These are phyloP conservation scores for Cottus gobio DNA, from an alignment of 2,113 vertebrate genomes.

Conservation along the genomic window DNA sequence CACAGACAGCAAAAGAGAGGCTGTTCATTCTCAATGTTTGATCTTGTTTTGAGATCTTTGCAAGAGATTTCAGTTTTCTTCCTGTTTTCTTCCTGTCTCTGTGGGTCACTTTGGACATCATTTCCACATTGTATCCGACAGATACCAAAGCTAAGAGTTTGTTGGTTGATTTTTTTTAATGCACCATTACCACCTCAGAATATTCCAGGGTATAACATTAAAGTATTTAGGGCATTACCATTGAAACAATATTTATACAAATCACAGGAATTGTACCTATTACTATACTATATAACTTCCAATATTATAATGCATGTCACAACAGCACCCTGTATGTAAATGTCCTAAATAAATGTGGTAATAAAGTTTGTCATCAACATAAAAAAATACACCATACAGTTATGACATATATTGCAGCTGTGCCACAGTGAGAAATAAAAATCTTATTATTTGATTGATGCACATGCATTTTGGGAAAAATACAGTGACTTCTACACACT, in stretches of 20 bases:
- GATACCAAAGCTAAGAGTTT: conserved; percentile 4
- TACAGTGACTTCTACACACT: conserved; percentile 26
- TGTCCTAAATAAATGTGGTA: not conserved
- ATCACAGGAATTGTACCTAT: too few relatives aligned
- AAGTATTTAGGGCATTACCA: conserved; percentile 28
- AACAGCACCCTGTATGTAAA: not conserved
- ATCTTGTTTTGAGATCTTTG: not conserved
- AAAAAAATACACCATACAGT: not conserved
- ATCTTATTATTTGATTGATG: conserved; percentile 5
- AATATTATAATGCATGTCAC: not conserved
- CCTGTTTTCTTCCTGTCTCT: conserved; percentile 40
- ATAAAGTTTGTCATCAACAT: not conserved
- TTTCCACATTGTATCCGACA: not conserved
- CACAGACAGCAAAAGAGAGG: conserved; percentile 7
- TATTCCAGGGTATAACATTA: conserved; percentile 1
- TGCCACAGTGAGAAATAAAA: not conserved
- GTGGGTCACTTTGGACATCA: conserved; percentile 23
- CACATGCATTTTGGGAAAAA: conserved; percentile 27
- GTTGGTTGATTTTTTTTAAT: conserved; percentile 20
- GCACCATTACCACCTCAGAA: conserved; percentile 15
- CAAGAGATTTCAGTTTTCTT: conserved; percentile 36
- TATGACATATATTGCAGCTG: conserved; percentile 2
- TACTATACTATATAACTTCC: not conserved
- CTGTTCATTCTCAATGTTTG: not conserved
- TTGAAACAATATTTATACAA: conserved; percentile 25